Percentiles rank a stretch among this genome's conserved stretches.
phyloP scores from a whole-genome alignment of 2,888 invertebrate species.

The Himalopsyche tibetana region DNA sequence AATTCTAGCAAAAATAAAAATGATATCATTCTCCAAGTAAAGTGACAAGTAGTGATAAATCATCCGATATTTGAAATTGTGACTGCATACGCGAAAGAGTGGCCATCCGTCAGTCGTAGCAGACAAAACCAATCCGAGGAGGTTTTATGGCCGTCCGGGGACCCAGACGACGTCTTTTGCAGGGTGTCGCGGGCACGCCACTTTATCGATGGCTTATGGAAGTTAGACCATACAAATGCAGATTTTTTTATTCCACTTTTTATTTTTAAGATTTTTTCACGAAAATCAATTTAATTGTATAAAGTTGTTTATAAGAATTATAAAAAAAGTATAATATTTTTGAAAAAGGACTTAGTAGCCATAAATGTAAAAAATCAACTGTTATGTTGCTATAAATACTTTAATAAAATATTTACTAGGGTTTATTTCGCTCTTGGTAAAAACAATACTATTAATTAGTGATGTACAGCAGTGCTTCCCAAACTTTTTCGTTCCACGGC shows the following conservation, averaged over 20 bases:
- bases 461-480: no score
- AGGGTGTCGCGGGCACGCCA: slow-evolving; percentile 11
- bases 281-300: no score
- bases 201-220: slow-evolving; percentile 21
- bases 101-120: slow-evolving; percentile 28
- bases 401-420: no score
- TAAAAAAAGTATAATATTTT: no score
- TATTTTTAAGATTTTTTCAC: no score
- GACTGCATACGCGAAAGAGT: slow-evolving; percentile 13
- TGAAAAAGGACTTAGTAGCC: no score
- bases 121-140: slow-evolving; percentile 47
- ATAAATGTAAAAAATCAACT: no score
- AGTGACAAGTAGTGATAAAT: slow-evolving; percentile 30
- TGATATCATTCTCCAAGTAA: slow-evolving; percentile 6
- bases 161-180: slow-evolving; percentile 12
- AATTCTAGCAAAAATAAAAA: background rate
- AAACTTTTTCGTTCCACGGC: no score
- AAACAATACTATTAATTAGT: no score
- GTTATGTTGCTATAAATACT: no score
- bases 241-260: background rate
- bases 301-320: no score
- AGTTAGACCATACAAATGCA: background rate
- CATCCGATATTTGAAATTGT: slow-evolving; percentile 32
- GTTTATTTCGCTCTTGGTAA: no score
- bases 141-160: slow-evolving; percentile 49